Conservation (phyloP, 92 coral and sea anemone genomes). For the Epizoanthus ramosus region DNA sequence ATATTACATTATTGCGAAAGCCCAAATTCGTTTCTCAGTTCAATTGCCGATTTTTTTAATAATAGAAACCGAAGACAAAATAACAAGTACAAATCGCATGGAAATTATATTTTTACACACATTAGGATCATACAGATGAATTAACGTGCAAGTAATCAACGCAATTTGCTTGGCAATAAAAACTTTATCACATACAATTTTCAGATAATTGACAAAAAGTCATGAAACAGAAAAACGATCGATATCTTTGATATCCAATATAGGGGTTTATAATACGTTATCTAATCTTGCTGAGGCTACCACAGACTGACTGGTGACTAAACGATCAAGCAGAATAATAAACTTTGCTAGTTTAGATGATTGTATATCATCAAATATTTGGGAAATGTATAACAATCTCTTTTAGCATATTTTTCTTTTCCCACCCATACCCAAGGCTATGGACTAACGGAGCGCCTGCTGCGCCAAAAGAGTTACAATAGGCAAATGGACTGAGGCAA, state of each 20-base stretch:
- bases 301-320: background rate
- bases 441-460: background rate
- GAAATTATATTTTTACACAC: no score
- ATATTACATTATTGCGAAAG: background rate
- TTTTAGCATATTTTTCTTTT: background rate
- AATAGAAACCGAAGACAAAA: background rate
- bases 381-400: slow-evolving; percentile 4
- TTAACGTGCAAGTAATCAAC: background rate
- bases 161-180: background rate
- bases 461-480: no score
- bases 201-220: background rate
- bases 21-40: no score
- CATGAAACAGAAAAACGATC: background rate
- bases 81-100: no score
- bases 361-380: slow-evolving; percentile 22
- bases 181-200: background rate
- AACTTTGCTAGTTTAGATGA: background rate
- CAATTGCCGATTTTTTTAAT: background rate
- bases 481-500: background rate
- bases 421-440: background rate
- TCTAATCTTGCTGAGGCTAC: background rate
- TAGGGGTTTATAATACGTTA: background rate
- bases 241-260: background rate
- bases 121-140: no score
- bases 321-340: background rate